These are phyloP conservation scores for Oostethus manadensis DNA, from an alignment of 2,113 vertebrate genomes.

Conservation along the genomic window DNA sequence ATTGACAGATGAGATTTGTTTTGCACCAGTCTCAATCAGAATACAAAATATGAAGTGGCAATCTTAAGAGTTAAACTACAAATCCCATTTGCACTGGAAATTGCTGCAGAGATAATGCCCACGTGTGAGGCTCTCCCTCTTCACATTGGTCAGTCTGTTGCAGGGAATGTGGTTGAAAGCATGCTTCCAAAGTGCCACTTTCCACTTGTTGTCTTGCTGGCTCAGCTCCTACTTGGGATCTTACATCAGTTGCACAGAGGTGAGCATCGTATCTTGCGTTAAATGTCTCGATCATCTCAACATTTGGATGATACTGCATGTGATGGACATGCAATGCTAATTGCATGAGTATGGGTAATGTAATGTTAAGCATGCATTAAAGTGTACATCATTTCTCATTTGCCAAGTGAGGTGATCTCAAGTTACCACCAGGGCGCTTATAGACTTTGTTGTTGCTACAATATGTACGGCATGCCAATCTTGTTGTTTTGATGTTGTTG, in stretches of 20 bases:
- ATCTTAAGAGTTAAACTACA: conserved; percentile 38
- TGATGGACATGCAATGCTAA: conserved; percentile 10
- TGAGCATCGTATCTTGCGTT: conserved; percentile 18
- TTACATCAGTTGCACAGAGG: conserved; percentile 21
- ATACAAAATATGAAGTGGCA: background rate
- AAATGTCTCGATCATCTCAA: background rate
- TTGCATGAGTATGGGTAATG: background rate
- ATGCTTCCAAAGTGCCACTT: conserved; percentile 23
- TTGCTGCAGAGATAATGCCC: conserved; percentile 29
- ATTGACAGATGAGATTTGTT: background rate
- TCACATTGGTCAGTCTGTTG: conserved; percentile 19
- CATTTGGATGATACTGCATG: background rate
- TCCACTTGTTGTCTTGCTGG: conserved; percentile 8
- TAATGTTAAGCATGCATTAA: background rate
- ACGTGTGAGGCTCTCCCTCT: conserved; percentile 26
- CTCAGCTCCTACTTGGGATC: conserved; percentile 2
- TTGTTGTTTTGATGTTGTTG: background rate
- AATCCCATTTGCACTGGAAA: conserved; percentile 48
- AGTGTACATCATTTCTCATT: background rate
- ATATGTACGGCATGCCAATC: background rate
- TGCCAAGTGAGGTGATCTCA: conserved; percentile 17
- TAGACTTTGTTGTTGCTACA: conserved; percentile 3
- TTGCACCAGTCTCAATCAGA: too few species aligned
- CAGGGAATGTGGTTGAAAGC: conserved; percentile 21
- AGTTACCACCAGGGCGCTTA: background rate